Evolutionary conservation across 2,797 vertebrate genomes (phyloP), one percentile per base, ranked within the genome.

Genomic region (Spheniscus humboldti): DNA sequence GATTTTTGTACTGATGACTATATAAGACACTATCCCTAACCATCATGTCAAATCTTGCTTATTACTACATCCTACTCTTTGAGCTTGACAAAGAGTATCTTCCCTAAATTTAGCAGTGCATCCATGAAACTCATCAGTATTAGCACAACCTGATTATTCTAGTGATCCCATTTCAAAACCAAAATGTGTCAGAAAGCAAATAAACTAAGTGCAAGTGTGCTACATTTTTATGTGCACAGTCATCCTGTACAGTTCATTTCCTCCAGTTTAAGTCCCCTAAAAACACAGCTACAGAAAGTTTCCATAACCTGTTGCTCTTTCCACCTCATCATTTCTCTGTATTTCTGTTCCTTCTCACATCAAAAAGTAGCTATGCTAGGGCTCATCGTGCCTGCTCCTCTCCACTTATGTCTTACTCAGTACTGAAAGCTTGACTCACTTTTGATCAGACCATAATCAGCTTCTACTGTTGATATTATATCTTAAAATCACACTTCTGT

Each of bases 121-220:
- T 86, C 96, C 95, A 72, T 22, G 84, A 96, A 94, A 90, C 91
- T 92, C 92, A 71, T 78, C 88, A 87, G 91, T 37, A 90, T 93
- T 80, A 90, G 91, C 94, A 90, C 73, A 94, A 59, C 56, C 89
- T 88, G 88, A 62, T 96, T 91, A 97, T 94, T 95, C 88, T 74
- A 92, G 68, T 35, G 94, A 96, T 93, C 94, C 83, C 77, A 88
- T 62, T 80, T 75, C 82, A 74, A 96, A 97, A 89, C 35, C 81
- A 86, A 94, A 73, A 69, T 11, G 92, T 35, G 28, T 67, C 89
- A 64, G 24, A 69, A 91, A 94, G 94, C 28, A 75, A 93, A 92
- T 37, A 84, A 95, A 56, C 39, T 25, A 73, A 92, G 47, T 23
- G 55, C 55, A 95, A 87, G 83, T 30, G 10, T 71, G 92, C 86